phyloP scores from a whole-genome alignment of 2,113 vertebrate species.

The Grallaria varia region DNA sequence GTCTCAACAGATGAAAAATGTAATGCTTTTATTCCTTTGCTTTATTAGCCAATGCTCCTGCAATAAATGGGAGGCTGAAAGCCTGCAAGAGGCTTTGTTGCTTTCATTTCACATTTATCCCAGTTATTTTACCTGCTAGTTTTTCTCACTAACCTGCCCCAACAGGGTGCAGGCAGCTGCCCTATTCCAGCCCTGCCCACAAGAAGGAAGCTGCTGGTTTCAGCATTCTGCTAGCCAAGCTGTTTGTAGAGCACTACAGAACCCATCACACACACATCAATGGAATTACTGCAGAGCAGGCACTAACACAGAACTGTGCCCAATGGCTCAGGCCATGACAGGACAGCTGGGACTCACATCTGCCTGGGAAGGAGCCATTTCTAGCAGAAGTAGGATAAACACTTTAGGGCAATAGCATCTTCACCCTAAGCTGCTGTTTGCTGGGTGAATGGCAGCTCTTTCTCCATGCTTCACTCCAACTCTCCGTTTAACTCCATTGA shows the following conservation, averaged over 20 bases:
- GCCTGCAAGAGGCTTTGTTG: not conserved
- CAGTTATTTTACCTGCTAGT: not conserved
- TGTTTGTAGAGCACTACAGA: not conserved
- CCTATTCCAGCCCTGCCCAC: not conserved
- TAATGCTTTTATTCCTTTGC: not conserved
- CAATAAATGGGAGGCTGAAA: not conserved
- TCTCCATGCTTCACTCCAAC: not conserved
- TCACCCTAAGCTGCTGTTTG: not conserved
- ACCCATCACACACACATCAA: not conserved
- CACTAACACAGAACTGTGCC: not conserved
- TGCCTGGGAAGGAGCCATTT: not conserved
- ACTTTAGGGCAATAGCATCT: not conserved
- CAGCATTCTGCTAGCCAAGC: not conserved
- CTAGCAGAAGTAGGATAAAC: not conserved
- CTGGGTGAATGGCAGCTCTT: not conserved
- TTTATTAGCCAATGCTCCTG: not conserved
- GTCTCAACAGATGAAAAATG: not conserved
- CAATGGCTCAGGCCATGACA: accelerated
- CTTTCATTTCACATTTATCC: not conserved
- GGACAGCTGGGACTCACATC: not conserved
- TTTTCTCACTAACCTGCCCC: not conserved
- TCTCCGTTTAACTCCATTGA: not conserved
- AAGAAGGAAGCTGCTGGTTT: not conserved
- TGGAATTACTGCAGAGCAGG: not conserved
- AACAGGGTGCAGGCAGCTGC: not conserved